Evolutionary conservation across 2,888 invertebrate species (phyloP).

Genomic region (Sylvicola cinctus): DNA sequence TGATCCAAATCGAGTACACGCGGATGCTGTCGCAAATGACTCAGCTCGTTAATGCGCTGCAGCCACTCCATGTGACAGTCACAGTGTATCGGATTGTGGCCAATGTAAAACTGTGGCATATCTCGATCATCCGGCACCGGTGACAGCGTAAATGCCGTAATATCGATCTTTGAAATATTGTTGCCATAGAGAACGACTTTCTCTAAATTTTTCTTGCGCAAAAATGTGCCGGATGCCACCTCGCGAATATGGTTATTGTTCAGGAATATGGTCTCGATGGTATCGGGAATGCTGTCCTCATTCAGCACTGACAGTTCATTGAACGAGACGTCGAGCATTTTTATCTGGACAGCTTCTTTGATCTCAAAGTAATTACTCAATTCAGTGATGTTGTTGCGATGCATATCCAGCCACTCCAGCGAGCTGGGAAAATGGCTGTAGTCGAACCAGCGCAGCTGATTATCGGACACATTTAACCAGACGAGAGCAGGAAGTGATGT

Average conservation of each 20-base stretch:
- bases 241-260: slow-evolving; percentile 53
- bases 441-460: slow-evolving; percentile 59
- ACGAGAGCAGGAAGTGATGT: slow-evolving; percentile 49
- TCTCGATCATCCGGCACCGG: slow-evolving; percentile 25
- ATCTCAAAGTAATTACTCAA: slow-evolving; percentile 52
- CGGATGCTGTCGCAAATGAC: slow-evolving; percentile 50
- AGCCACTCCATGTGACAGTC: slow-evolving; percentile 80
- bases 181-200: slow-evolving; percentile 61
- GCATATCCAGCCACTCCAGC: slow-evolving; percentile 63
- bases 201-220: slow-evolving; percentile 45
- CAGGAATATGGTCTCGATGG: slow-evolving; percentile 46
- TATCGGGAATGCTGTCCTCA: slow-evolving; percentile 49
- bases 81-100: slow-evolving; percentile 65
- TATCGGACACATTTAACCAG: slow-evolving; percentile 65
- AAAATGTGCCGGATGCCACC: slow-evolving; percentile 49
- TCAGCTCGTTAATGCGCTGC: slow-evolving; percentile 54
- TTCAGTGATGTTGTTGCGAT: slow-evolving; percentile 55
- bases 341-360: slow-evolving; percentile 40
- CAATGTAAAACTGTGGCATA: slow-evolving; percentile 58
- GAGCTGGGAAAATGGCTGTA: slow-evolving; percentile 56
- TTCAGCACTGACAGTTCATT: slow-evolving; percentile 47
- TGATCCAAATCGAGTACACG: slow-evolving; percentile 60
- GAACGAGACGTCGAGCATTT: slow-evolving; percentile 57
- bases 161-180: slow-evolving; percentile 47
- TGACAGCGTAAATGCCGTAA: slow-evolving; percentile 43